Conservation (phyloP, 2,113 vertebrate genomes). For the Lanius ludovicianus region DNA sequence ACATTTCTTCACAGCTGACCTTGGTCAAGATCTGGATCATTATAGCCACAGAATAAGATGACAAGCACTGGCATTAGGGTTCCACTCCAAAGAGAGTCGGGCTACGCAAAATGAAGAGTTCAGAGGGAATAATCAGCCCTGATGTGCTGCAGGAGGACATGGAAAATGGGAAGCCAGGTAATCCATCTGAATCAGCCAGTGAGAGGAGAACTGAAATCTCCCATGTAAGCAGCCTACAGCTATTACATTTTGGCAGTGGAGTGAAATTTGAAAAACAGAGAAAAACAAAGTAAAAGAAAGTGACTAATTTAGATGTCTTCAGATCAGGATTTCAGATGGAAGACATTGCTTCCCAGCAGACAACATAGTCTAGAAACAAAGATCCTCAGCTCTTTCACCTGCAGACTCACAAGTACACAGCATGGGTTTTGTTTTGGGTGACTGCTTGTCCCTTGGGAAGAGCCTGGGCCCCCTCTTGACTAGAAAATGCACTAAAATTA, state of each 20-base stretch:
- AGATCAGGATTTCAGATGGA: background rate
- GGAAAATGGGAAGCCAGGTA: background rate
- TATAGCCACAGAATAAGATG: background rate
- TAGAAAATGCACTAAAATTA: background rate
- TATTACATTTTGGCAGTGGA: fast-evolving
- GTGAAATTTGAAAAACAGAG: background rate
- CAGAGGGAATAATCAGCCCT: background rate
- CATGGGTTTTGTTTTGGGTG: background rate
- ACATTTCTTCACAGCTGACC: background rate
- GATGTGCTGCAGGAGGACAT: background rate
- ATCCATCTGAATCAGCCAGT: background rate
- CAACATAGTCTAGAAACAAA: background rate
- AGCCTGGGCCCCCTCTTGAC: background rate
- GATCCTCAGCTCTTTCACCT: background rate
- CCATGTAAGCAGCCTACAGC: background rate
- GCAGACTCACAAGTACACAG: background rate
- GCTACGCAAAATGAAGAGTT: background rate
- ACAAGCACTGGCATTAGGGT: background rate
- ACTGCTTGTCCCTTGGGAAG: background rate
- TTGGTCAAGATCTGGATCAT: fast-evolving
- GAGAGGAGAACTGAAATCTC: background rate
- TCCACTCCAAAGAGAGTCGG: background rate
- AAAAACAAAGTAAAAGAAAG: background rate
- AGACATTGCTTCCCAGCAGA: background rate
- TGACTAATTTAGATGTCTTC: background rate